A percentile compares a stretch with the other conserved stretches of the same genome.
Conservation (phyloP, 2,113 vertebrate species). For the Labrus mixtus region DNA sequence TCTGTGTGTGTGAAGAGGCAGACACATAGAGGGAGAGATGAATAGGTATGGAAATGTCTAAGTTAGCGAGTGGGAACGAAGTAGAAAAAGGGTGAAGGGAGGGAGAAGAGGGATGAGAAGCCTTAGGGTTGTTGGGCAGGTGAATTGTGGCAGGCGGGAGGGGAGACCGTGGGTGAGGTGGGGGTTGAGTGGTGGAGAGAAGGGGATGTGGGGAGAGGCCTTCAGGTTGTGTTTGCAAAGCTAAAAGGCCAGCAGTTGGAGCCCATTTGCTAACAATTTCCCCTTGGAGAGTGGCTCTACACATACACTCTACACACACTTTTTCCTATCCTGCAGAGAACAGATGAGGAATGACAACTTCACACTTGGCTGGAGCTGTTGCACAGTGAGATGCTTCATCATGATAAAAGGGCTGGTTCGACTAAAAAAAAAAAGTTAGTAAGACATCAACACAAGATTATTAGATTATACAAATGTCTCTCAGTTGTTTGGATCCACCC, state of each 20-base stretch:
- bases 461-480: constrained; percentile 21
- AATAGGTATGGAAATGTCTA: constrained; percentile 75
- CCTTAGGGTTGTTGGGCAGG: constrained; percentile 66
- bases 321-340: constrained; percentile 23
- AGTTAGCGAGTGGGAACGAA: constrained; percentile 44
- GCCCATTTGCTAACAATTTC: constrained; percentile 83
- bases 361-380: constrained; percentile 46
- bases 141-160: constrained; percentile 65
- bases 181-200: constrained; percentile 23
- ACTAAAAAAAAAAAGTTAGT: constrained; percentile 39
- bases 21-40: constrained; percentile 70
- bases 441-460: constrained; percentile 26
- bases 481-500: constrained; percentile 32
- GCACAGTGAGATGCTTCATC: constrained; percentile 50
- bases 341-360: constrained; percentile 67
- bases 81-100: constrained; percentile 42
- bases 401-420: constrained; percentile 33
- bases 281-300: constrained; percentile 74
- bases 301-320: constrained; percentile 45
- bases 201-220: constrained; percentile 58
- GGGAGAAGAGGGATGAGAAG: constrained; percentile 49
- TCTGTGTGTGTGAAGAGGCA: constrained; percentile 76
- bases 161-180: neutral
- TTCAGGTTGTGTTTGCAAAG: constrained; percentile 78
- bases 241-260: constrained; percentile 81